Percentiles rank a stretch among this genome's conserved stretches.
phyloP scores from a whole-genome alignment of 1,140 invertebrate species.

The Calephelis nemesis region DNA sequence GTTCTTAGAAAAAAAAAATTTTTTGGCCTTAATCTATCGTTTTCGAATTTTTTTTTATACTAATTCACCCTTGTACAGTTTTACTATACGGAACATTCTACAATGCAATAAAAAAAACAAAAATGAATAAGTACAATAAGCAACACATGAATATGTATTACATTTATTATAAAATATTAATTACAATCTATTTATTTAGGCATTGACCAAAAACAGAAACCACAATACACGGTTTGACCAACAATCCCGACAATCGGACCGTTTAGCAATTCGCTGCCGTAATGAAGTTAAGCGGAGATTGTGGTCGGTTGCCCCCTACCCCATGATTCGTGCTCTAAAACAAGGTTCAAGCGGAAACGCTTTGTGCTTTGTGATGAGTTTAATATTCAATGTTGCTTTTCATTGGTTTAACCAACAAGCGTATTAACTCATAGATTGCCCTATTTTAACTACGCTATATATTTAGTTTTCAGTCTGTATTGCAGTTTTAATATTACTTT shows the following conservation, averaged over 20 bases:
- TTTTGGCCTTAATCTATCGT: too few relatives aligned
- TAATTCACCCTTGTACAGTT: too few relatives aligned
- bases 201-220: conserved; percentile 9
- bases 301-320: conserved; percentile 38
- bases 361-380: conserved; percentile 33
- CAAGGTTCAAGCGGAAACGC: conserved; percentile 29
- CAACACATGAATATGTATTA: too few relatives aligned
- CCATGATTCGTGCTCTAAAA: conserved; percentile 39
- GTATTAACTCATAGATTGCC: conserved; percentile 5
- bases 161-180: too few relatives aligned
- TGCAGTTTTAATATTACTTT: background rate
- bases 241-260: conserved; percentile 52
- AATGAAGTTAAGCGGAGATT: conserved; percentile 70
- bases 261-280: conserved; percentile 61
- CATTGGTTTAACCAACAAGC: conserved; percentile 16
- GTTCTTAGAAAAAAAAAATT: too few relatives aligned
- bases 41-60: too few relatives aligned
- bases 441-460: background rate
- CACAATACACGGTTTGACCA: conserved; percentile 14
- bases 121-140: too few relatives aligned
- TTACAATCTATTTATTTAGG: background rate
- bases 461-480: too few relatives aligned
- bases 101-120: too few relatives aligned
- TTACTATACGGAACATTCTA: too few relatives aligned
- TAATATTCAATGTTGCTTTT: conserved; percentile 26